A percentile compares a stretch with the other conserved stretches of the same genome.
Conservation (phyloP, 2,113 vertebrate genomes). For the Dryoscopus gambensis region DNA sequence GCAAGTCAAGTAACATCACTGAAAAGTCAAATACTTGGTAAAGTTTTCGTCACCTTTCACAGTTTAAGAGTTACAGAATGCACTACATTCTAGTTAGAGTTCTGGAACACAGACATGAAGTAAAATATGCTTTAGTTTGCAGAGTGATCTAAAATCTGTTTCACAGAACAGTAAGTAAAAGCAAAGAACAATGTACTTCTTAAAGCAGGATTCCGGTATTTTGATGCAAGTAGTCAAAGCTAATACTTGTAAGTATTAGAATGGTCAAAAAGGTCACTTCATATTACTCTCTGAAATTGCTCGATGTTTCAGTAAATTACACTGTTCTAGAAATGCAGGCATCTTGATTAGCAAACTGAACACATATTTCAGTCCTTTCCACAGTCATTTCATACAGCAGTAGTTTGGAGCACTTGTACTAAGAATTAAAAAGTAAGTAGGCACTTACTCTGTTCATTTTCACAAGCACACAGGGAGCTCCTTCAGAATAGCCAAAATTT, state of each 20-base stretch:
- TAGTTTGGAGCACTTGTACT: background rate
- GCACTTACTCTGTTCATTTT: conserved; percentile 95
- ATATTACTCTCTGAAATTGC: background rate
- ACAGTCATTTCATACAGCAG: background rate
- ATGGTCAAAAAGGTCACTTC: background rate
- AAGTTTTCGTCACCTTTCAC: background rate
- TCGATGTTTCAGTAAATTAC: background rate
- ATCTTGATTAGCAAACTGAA: background rate
- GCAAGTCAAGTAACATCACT: background rate
- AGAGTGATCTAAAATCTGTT: background rate
- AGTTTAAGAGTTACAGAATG: background rate
- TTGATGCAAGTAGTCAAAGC: background rate
- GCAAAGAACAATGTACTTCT: background rate
- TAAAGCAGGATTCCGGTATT: background rate
- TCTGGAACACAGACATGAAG: background rate
- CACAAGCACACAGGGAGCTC: conserved; percentile 87
- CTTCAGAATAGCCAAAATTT: conserved; percentile 84
- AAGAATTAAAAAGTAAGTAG: background rate
- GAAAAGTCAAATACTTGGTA: background rate
- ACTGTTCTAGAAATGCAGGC: background rate
- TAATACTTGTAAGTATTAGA: background rate
- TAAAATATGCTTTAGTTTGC: background rate
- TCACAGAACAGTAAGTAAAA: background rate
- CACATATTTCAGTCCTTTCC: background rate
- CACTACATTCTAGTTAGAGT: background rate